Conservation (phyloP, 2,113 vertebrate genomes). For the Bucco capensis region DNA sequence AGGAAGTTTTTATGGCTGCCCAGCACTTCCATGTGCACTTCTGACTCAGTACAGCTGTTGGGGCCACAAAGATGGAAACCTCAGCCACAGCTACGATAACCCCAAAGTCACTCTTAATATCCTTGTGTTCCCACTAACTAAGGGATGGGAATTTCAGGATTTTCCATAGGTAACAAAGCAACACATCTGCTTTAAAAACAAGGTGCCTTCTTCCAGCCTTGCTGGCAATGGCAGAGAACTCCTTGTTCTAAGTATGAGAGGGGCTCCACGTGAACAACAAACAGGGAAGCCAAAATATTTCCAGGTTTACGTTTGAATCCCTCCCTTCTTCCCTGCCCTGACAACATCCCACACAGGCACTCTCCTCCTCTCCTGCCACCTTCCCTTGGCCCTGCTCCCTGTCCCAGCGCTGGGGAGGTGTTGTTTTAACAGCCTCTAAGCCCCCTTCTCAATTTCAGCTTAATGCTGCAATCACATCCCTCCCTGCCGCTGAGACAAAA, state of each 20-base stretch:
- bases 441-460: slow-evolving; percentile 52
- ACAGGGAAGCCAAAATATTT: slow-evolving; percentile 27
- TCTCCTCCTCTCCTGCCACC: neutral
- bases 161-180: slow-evolving; percentile 11
- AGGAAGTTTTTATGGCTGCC: neutral
- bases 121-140: neutral
- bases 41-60: neutral
- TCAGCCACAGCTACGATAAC: neutral
- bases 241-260: neutral
- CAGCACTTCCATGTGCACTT: slow-evolving; percentile 25
- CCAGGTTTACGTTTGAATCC: slow-evolving; percentile 34
- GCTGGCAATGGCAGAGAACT: neutral
- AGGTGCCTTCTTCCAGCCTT: neutral
- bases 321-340: neutral
- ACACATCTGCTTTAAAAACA: slow-evolving; percentile 15
- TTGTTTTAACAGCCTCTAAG: slow-evolving; percentile 41
- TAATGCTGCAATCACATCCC: slow-evolving; percentile 40
- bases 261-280: neutral
- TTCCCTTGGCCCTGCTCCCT: neutral
- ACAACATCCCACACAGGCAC: neutral
- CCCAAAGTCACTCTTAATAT: neutral
- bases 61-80: slow-evolving; percentile 27
- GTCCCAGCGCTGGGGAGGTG: neutral
- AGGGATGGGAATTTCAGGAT: neutral
- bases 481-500: slow-evolving; percentile 65